phyloP scores from a whole-genome alignment of 2,113 vertebrate species.

The Corynorhinus townsendii region DNA sequence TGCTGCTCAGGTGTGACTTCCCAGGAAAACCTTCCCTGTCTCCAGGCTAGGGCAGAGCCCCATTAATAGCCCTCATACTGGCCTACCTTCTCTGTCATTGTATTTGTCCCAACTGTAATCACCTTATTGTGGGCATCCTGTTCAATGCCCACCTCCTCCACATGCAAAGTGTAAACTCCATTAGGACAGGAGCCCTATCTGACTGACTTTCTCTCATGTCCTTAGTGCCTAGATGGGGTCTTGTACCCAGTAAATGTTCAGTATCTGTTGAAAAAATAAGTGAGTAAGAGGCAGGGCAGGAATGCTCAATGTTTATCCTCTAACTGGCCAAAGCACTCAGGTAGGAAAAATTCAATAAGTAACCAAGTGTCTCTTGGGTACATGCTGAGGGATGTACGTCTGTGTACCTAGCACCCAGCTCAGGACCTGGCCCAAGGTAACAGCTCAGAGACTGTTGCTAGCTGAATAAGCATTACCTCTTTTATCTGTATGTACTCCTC shows the following conservation, averaged over 20 bases:
- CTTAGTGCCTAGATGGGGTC: not conserved
- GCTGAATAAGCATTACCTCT: constrained; percentile 33
- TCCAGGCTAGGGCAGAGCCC: not conserved
- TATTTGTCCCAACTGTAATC: not conserved
- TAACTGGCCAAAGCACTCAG: not conserved
- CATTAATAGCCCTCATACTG: not conserved
- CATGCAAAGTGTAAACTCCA: not conserved
- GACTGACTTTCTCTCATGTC: not conserved
- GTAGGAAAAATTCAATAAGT: constrained; percentile 8
- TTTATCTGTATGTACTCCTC: not conserved
- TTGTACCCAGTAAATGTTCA: not conserved
- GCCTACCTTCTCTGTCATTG: not conserved
- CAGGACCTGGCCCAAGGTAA: not conserved
- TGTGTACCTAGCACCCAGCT: not conserved
- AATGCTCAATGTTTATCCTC: not conserved
- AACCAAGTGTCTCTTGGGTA: not conserved
- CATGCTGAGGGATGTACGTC: not conserved
- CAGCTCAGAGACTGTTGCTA: not conserved
- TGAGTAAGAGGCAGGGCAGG: not conserved
- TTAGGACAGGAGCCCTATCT: not conserved
- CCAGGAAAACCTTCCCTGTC: not conserved
- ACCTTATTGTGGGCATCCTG: not conserved
- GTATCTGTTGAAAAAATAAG: not conserved
- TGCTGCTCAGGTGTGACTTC: not conserved
- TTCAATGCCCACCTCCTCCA: not conserved